Evolutionary conservation across 1,140 invertebrate genomes (phyloP), one percentile per base, ranked within the genome.

Genomic region (Drosophila virilis): DNA sequence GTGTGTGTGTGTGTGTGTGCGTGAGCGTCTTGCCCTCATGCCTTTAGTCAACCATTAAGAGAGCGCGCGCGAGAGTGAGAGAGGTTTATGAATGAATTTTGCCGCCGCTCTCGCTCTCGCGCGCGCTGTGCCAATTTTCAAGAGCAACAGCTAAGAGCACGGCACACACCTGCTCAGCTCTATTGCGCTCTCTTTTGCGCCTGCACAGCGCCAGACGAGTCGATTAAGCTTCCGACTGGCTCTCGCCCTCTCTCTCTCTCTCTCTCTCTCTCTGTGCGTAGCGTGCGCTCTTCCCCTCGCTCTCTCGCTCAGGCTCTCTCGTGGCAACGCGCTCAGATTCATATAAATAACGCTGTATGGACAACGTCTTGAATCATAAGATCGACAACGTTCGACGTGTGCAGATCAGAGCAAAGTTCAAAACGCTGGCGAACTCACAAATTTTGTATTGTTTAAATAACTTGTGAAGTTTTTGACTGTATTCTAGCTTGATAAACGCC

Each of bases 371-470:
- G 74, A 82, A 86, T 91, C 91, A 92, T 84, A 91, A 89, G 77
- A 91, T 91, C 91, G 84, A 90, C 90, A 91, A 83, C 90, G 74
- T 83, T 92, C 88, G 84, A 83, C 69, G 74, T 74, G 80, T 74
- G 50, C 62, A 85, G 69, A 81, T 80, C 79, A 78, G 62, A 37
- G 51, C 33, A n/a, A 54, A 54, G 33, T 54, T 54, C 28, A 17
- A 42, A 42, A 5, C 22, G 13, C n/a, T 1, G 13, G 15, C 62
- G n/a, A 51, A 15, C 58, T 54, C 62, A 72, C 55, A 64, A 46
- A 51, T 42, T 64, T 67, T 76, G 60, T 57, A 50, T 42, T 42
- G 40, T 42, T 28, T 28, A 50, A 50, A 54, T 48, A 45, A 55
- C 57, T 61, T 69, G 65, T 73, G 64, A 68, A 69, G 17, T 60